Evolutionary conservation across 2,888 invertebrate genomes (phyloP).

Genomic region (Eutolmus rufibarbis): DNA sequence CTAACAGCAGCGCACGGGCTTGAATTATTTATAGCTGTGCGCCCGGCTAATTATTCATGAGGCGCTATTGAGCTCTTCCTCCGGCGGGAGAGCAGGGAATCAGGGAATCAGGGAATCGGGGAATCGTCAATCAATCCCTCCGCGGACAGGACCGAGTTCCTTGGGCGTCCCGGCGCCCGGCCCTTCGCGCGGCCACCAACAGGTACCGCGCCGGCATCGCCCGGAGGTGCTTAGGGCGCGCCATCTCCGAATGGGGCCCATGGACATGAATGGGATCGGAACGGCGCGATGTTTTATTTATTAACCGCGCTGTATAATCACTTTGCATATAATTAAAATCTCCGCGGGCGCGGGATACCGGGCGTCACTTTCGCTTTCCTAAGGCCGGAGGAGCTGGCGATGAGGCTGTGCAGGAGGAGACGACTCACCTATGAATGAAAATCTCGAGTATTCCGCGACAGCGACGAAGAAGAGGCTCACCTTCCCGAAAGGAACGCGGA

Average conservation of each 20-base stretch:
- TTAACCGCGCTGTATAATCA: slow-evolving; percentile 54
- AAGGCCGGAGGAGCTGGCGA: not conserved
- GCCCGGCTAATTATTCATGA: slow-evolving; percentile 37
- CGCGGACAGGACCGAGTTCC: slow-evolving; percentile 21
- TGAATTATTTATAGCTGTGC: slow-evolving; percentile 48
- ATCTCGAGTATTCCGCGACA: not conserved
- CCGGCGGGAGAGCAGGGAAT: not conserved
- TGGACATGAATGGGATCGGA: slow-evolving; percentile 40
- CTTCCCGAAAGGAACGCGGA: slow-evolving; percentile 42
- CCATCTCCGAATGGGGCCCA: not conserved
- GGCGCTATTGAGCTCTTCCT: not conserved
- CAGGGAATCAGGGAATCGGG: not conserved
- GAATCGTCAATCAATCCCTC: slow-evolving; percentile 4
- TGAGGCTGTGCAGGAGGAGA: not conserved
- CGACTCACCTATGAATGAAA: slow-evolving; percentile 25
- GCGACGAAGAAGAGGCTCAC: not conserved
- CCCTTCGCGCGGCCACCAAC: not conserved
- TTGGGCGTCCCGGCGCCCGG: not conserved
- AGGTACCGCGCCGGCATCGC: not conserved
- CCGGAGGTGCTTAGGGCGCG: not conserved
- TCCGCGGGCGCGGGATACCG: slow-evolving; percentile 29
- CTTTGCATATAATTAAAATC: slow-evolving; percentile 60
- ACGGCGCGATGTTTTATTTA: slow-evolving; percentile 39
- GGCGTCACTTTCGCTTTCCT: slow-evolving; percentile 31
- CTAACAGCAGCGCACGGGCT: slow-evolving; percentile 42